Base-by-base conservation (phyloP, 2,888 invertebrate genomes). In the Cybosia mesomella region DNA sequence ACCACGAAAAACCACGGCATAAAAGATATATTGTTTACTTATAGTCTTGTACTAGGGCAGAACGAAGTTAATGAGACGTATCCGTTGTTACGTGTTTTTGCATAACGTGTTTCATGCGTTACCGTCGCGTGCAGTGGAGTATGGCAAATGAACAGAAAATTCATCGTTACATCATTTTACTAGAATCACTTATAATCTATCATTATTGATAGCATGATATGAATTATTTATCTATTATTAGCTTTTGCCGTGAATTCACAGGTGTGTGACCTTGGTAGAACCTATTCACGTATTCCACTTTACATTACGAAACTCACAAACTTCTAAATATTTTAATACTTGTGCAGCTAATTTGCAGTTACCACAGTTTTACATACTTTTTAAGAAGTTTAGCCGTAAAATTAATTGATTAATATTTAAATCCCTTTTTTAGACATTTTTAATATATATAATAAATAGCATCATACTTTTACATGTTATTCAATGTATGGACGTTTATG, bases 21-120 rank as follows among this genome's bases (percentile, higher is more conserved):
- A 43, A 43, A 18, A 43, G 8, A 49, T 49, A 59, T 36, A 36
- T 21, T 34, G 13, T 36, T 36, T 21, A 1, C 13, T 36, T 59
- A 36, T 36, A 36, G 36, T 28, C 11, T 24, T 28, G 55, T 55
- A 55, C 24, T 24, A 55, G 55, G 15, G 21, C 18, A 39, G 59
- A 39, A 39, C 59, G 15, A 22, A 59, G 36, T 59, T 59, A 36
- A 59, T 36, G 36, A 59, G 36, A 22, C 36, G 11, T 22, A 34
- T 36, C 2, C 8, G 36, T 15, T 22, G 59, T 59, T 59, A 59
- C 36, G 36, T 22, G 13, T 59, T 59, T 59, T 36, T 59, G 15
- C 22, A 22, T 10, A 36, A 21, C 21, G 22, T 59, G 3, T 22
- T 39, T 36, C 18, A 59, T 18, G 36, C 59, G 15, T 59, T 59